Evolutionary conservation across 2,888 invertebrate species (phyloP).

Genomic region (Aphidius colemani): DNA sequence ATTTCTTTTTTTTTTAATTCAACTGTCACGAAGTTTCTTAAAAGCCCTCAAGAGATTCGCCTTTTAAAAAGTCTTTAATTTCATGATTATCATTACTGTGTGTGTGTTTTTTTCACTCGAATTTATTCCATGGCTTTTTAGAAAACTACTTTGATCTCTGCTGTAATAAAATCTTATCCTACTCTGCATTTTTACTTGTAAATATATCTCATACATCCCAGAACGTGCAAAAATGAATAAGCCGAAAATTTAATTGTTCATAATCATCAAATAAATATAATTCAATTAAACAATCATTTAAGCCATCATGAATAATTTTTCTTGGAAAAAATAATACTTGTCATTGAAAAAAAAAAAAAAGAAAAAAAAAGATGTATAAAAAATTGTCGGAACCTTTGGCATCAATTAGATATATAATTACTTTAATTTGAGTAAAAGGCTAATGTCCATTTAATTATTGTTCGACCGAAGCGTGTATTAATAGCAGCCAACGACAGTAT

Average conservation of each 20-base stretch:
- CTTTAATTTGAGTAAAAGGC: constrained; percentile 52
- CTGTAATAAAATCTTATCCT: constrained; percentile 32
- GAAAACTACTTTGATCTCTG: constrained; percentile 33
- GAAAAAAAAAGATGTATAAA: too few species aligned
- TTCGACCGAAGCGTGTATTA: constrained; percentile 53
- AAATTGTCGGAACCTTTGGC: constrained; percentile 35
- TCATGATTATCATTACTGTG: constrained; percentile 27
- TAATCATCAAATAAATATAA: too few species aligned
- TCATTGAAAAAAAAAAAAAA: not conserved
- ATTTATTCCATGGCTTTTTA: too few species aligned
- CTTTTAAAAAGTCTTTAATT: constrained; percentile 24
- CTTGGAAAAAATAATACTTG: not conserved
- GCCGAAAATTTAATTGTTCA: too few species aligned
- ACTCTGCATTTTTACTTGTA: constrained; percentile 3
- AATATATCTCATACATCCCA: constrained; percentile 13
- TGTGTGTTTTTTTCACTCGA: not conserved
- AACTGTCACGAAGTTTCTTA: constrained; percentile 8
- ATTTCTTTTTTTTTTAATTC: constrained; percentile 10
- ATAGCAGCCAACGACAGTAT: constrained; percentile 39
- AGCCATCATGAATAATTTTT: too few species aligned
- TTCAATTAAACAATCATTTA: too few species aligned
- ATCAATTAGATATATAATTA: constrained; percentile 56
- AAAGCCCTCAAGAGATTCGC: constrained; percentile 6
- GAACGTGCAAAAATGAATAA: too few species aligned
- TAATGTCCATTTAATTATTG: constrained; percentile 56